phyloP scores from a whole-genome alignment of 2,113 vertebrate genomes.

The Spilogale gracilis region DNA sequence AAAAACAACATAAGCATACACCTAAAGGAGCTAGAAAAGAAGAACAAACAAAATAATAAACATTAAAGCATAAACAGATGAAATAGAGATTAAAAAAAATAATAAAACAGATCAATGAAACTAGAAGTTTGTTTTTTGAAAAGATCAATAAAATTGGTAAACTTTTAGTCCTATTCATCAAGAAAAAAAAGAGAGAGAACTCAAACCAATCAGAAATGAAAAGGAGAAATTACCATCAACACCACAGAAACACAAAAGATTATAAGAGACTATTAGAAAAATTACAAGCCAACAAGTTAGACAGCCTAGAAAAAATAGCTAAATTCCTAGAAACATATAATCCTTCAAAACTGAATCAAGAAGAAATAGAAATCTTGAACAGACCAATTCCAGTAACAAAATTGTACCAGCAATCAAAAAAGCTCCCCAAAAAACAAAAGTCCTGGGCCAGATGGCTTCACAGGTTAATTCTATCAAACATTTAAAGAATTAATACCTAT shows the following conservation, averaged over 20 bases:
- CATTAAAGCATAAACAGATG: neutral
- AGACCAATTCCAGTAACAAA: neutral
- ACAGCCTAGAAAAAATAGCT: neutral
- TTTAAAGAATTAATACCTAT: neutral
- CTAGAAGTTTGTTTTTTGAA: neutral
- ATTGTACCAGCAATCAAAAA: neutral
- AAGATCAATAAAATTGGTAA: neutral
- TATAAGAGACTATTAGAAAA: neutral
- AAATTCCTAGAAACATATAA: neutral
- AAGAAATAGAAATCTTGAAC: neutral
- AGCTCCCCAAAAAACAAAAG: neutral
- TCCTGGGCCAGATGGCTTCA: neutral
- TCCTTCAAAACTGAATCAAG: neutral
- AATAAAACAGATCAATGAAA: neutral
- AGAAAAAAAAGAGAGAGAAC: neutral
- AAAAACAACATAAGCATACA: neutral
- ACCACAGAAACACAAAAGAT: neutral
- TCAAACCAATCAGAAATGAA: neutral
- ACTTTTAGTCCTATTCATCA: neutral
- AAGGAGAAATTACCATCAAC: neutral
- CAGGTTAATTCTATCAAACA: neutral
- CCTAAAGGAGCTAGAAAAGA: neutral
- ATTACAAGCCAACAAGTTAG: neutral
- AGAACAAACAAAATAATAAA: neutral
- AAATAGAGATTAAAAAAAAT: neutral